Percentiles rank a stretch among this genome's conserved stretches.
These are phyloP conservation scores for Nematostella vectensis DNA, from an alignment of 92 coral and sea anemone genomes.

Conservation along the genomic window DNA sequence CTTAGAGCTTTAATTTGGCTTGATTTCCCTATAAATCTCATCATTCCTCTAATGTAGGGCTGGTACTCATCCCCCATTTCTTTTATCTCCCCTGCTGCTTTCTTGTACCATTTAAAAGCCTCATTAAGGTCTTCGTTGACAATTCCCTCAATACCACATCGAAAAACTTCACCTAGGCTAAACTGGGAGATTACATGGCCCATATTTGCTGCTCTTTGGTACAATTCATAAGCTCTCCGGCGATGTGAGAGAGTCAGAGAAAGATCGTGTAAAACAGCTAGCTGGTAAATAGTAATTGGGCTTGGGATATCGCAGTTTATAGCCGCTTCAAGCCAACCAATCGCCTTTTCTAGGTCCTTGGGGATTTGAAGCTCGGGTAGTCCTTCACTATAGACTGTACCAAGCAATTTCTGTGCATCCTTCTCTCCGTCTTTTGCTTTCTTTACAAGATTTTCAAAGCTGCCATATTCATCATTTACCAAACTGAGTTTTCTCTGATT, in stretches of 20 bases:
- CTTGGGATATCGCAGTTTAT: constrained; percentile 6
- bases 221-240: constrained; percentile 51
- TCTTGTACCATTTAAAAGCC: constrained; percentile 64
- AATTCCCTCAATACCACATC: constrained; percentile 53
- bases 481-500: background rate
- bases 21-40: constrained; percentile 6
- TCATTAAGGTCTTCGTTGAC: constrained; percentile 47
- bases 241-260: constrained; percentile 25
- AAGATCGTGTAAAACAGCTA: constrained; percentile 31
- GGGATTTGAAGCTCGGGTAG: constrained; percentile 15
- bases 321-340: constrained; percentile 49
- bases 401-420: constrained; percentile 40
- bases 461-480: constrained; percentile 20
- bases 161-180: constrained; percentile 52
- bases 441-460: constrained; percentile 21
- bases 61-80: too few relatives aligned
- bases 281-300: constrained; percentile 3
- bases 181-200: constrained; percentile 33
- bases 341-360: constrained; percentile 44
- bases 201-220: constrained; percentile 34
- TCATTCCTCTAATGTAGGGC: constrained; percentile 9
- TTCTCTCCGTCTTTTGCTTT: constrained; percentile 33
- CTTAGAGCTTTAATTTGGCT: constrained; percentile 12
- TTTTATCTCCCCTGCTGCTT: constrained; percentile 73
- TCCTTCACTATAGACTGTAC: constrained; percentile 31